A percentile compares a stretch with the other conserved stretches of the same genome.
These are phyloP conservation scores for Alloplasta piceator DNA, from an alignment of 2,888 invertebrate genomes.

Conservation along the genomic window DNA sequence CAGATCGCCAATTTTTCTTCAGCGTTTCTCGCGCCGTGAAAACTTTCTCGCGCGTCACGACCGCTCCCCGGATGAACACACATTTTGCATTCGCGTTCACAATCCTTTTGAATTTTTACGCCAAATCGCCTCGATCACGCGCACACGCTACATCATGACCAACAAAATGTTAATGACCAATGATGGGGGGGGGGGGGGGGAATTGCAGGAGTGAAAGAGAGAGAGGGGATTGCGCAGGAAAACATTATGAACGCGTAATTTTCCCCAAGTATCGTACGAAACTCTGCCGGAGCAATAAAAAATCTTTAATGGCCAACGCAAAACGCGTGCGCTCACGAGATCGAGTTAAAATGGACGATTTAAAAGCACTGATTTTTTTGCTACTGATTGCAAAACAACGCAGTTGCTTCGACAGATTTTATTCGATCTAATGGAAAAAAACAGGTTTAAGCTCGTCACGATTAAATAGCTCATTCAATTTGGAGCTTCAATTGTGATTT, in stretches of 20 bases:
- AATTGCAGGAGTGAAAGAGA: background rate
- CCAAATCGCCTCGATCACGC: background rate
- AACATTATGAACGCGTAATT: background rate
- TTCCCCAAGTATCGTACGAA: background rate
- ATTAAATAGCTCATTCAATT: background rate
- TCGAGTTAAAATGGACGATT: background rate
- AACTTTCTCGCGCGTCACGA: background rate
- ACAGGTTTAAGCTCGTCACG: background rate
- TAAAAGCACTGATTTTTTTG: too few relatives aligned
- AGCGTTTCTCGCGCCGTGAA: constrained; percentile 51
- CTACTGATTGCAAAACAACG: too few relatives aligned
- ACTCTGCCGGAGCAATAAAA: background rate
- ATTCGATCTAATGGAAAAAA: background rate
- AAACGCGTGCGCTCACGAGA: background rate
- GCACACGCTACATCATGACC: background rate
- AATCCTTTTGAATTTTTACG: background rate
- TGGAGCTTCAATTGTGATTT: background rate
- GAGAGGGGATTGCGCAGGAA: background rate
- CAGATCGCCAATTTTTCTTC: constrained; percentile 76
- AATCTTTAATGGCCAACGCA: background rate
- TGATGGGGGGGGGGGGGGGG: too few relatives aligned
- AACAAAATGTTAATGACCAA: background rate
- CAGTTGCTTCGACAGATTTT: background rate
- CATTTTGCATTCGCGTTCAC: background rate
- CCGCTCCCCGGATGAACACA: background rate